Evolutionary conservation across 2,797 vertebrate genomes (phyloP).

Genomic region (Malacoraja senta): DNA sequence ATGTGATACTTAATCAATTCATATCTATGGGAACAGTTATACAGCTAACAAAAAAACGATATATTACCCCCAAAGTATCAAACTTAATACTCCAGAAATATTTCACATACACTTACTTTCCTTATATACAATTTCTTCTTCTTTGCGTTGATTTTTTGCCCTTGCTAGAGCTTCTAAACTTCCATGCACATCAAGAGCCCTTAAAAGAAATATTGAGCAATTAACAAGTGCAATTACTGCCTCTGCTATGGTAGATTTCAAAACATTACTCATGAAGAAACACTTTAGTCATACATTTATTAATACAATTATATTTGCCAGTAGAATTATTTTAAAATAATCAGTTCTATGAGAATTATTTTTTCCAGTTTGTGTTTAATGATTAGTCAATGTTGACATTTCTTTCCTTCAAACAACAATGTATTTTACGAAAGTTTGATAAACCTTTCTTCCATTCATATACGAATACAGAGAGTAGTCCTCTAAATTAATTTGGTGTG

Average conservation of each 20-base stretch:
- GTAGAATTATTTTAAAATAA: neutral
- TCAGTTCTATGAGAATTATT: neutral
- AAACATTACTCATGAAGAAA: neutral
- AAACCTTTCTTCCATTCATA: neutral
- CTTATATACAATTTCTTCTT: constrained; percentile 81
- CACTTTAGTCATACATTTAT: neutral
- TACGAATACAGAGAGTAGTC: neutral
- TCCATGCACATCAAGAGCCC: constrained; percentile 93
- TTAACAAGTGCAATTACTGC: neutral
- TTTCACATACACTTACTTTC: constrained; percentile 71
- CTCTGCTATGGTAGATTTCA: neutral
- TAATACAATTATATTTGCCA: neutral
- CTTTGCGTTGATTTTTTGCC: constrained; percentile 80
- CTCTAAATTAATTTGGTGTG: neutral
- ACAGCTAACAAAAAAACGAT: no score
- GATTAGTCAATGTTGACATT: neutral
- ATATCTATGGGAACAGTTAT: no score
- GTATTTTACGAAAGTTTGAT: neutral
- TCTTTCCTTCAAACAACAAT: neutral
- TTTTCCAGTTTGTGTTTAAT: neutral
- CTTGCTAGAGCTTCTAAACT: constrained; percentile 86
- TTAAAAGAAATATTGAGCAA: constrained; percentile 45
- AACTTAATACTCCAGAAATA: neutral
- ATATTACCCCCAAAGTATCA: neutral
- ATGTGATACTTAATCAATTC: no score